Evolutionary conservation across 2,797 vertebrate genomes (phyloP), one percentile per base, ranked within the genome.

Genomic region (Hapalemur alaotrensis): DNA sequence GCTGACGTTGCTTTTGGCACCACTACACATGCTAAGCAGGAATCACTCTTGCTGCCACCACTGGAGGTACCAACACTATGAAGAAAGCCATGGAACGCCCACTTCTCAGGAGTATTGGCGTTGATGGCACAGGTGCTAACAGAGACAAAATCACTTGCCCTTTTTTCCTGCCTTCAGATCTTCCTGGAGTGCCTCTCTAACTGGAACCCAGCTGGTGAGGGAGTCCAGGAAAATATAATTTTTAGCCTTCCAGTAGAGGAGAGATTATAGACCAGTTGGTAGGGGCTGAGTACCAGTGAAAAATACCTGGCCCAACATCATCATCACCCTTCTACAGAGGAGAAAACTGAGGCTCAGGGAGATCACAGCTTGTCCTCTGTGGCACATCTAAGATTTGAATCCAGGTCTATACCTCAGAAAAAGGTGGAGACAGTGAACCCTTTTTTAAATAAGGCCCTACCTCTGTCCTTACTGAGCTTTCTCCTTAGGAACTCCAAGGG

Each of bases 1-100:
- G 15, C 59, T 48, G 43, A 52, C 9, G 0, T 18, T 1, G 7
- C 70, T 4, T 1, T 43, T 2, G 69, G 22, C 18, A 8, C n/a
- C 17, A 1, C 9, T 11, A 2, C 15, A 20, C 46, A 20, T 28
- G 7, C 65, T 8, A 38, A 25, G 7, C 30, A 23, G 43, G 20
- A 32, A 2, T 0, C 11, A 0, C n/a, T 38, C 23, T 32, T 65
- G 54, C 7, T 83, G 32, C 69, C 8, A 0, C 32, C 38, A n/a
- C 28, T 35, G 12, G 22, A 65, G 59, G 54, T 5, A 1, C 63
- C 38, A 46, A 14, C 6, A 3, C 15, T 1, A 1, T 25, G n/a
- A 30, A 38, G 22, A n/a, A 17, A 0, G 5, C 63, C 30, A 22
- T n/a, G 38, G 61, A 48, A 28, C 7, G 10, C 13, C 32, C 20